Evolutionary conservation across 2,888 invertebrate genomes (phyloP).

Genomic region (Trileptium ribeirensis): DNA sequence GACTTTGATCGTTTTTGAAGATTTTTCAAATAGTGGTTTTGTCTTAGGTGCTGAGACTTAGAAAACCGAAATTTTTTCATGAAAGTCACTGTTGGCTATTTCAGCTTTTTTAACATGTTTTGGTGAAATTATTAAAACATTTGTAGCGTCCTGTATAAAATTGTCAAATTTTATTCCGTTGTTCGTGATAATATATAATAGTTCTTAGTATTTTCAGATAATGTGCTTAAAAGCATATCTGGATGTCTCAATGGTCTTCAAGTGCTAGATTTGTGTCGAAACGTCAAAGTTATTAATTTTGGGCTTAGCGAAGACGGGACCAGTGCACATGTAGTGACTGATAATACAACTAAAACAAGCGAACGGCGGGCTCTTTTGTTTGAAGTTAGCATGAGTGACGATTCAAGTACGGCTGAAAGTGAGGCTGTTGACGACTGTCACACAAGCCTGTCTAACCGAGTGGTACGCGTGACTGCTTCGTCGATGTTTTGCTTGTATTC

Average conservation of each 20-base stretch:
- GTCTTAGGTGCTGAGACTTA: too few species aligned
- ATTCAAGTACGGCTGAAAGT: too few species aligned
- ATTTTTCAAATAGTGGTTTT: too few species aligned
- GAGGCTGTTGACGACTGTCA: too few species aligned
- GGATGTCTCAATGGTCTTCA: slow-evolving; percentile 88
- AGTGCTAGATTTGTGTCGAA: slow-evolving; percentile 68
- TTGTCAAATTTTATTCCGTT: too few species aligned
- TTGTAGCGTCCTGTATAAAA: too few species aligned
- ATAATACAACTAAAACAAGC: background rate
- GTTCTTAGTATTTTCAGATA: background rate
- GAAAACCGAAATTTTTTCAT: too few species aligned
- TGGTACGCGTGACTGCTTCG: background rate
- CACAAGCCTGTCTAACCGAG: background rate
- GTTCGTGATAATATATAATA: too few species aligned
- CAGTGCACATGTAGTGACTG: background rate
- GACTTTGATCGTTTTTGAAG: too few species aligned
- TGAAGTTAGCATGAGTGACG: background rate
- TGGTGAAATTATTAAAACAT: too few species aligned
- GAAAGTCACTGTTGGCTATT: too few species aligned
- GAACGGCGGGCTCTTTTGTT: background rate
- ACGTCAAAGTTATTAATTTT: background rate
- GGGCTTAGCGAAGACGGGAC: background rate
- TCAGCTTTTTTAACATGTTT: too few species aligned
- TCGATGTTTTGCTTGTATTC: background rate
- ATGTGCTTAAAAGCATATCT: slow-evolving; percentile 25